Percentiles rank a stretch among this genome's conserved stretches.
Evolutionary conservation across 2,888 invertebrate species (phyloP).

Genomic region (Ditula angustiorana): DNA sequence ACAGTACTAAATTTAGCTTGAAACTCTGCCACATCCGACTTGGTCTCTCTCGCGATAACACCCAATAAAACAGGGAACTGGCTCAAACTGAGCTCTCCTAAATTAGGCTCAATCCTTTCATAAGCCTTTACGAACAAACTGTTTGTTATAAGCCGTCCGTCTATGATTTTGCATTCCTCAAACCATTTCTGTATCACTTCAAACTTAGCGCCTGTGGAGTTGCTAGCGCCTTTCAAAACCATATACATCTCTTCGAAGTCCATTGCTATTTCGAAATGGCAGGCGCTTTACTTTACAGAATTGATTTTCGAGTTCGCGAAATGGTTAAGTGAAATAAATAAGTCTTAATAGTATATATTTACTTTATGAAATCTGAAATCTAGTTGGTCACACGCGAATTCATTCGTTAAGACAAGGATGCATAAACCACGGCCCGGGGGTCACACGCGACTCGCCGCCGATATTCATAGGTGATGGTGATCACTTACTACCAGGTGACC

Average conservation of each 20-base stretch:
- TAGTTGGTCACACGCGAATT: too few species aligned
- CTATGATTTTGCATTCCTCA: slow-evolving; percentile 49
- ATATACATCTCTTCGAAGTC: slow-evolving; percentile 56
- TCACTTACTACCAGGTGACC: too few species aligned
- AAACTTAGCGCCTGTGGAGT: slow-evolving; percentile 45
- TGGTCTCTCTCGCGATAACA: slow-evolving; percentile 50
- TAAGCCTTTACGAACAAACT: slow-evolving; percentile 46
- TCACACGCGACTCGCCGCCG: too few species aligned
- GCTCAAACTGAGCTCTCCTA: slow-evolving; percentile 46
- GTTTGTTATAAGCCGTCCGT: slow-evolving; percentile 43
- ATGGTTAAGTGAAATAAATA: too few species aligned
- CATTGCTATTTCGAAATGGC: slow-evolving; percentile 32
- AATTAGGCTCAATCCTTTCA: slow-evolving; percentile 49
- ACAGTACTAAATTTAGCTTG: slow-evolving; percentile 47
- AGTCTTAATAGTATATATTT: too few species aligned
- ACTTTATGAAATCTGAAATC: too few species aligned
- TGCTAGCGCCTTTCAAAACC: slow-evolving; percentile 49
- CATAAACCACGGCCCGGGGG: too few species aligned
- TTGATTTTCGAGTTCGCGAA: too few species aligned
- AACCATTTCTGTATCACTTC: slow-evolving; percentile 53
- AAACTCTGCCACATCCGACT: slow-evolving; percentile 44
- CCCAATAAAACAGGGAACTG: slow-evolving; percentile 55
- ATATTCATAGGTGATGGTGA: too few species aligned
- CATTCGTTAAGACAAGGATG: too few species aligned
- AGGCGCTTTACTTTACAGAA: too few species aligned